These are phyloP conservation scores for Triplophysa bombifrons DNA, from an alignment of 2,797 vertebrate species.

Conservation along the genomic window DNA sequence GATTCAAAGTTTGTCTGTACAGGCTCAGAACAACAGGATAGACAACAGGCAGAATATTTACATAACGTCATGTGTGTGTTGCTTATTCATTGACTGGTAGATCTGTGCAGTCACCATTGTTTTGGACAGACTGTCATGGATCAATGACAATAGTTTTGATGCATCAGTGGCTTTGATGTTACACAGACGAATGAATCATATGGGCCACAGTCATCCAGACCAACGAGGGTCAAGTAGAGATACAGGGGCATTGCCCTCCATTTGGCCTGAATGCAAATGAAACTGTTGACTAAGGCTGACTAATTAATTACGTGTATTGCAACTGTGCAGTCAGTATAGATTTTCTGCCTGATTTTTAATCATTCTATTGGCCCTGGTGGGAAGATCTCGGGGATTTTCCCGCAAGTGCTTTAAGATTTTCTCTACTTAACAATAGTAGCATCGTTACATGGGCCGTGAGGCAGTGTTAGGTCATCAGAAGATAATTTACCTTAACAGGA, in stretches of 20 bases:
- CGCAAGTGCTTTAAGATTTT: neutral
- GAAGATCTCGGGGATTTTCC: constrained; percentile 7
- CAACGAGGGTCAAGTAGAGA: neutral
- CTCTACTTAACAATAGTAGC: neutral
- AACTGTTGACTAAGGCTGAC: constrained; percentile 38
- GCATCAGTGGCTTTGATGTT: constrained; percentile 28
- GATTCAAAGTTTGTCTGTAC: constrained; percentile 12
- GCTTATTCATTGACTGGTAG: constrained; percentile 5
- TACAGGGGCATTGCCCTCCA: constrained; percentile 2
- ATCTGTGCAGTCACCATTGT: neutral
- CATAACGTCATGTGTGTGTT: constrained; percentile 35
- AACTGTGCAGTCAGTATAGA: constrained; percentile 16
- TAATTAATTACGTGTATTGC: constrained; percentile 26
- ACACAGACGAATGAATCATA: constrained; percentile 1
- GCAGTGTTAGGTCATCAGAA: neutral
- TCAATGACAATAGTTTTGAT: constrained; percentile 9
- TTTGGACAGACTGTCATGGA: constrained; percentile 1
- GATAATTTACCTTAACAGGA: neutral
- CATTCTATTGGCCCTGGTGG: constrained; percentile 11
- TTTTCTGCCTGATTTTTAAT: constrained; percentile 35
- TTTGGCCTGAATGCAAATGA: neutral
- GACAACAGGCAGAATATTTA: constrained; percentile 10
- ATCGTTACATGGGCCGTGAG: neutral
- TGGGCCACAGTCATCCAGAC: neutral
- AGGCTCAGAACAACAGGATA: neutral